Conservation (phyloP, 2,113 vertebrate genomes). For the Leptocoma aspasia region DNA sequence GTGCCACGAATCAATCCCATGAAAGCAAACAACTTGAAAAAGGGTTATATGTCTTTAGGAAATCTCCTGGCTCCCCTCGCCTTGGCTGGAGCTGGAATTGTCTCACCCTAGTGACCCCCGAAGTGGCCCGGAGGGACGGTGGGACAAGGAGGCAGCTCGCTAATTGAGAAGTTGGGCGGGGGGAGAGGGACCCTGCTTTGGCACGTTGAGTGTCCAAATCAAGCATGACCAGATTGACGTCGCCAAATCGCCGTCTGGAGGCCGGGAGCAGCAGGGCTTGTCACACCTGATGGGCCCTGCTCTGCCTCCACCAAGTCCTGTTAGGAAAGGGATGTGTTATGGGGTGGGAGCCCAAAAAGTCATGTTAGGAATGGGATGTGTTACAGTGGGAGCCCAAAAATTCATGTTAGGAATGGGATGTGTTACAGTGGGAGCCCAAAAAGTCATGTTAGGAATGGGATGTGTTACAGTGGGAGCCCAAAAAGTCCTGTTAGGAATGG, state of each 20-base stretch:
- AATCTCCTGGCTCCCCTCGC: slow-evolving; percentile 23
- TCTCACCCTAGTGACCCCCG: slow-evolving; percentile 70
- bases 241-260: slow-evolving; percentile 83
- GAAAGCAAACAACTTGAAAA: slow-evolving; percentile 75
- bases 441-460: slow-evolving; percentile 76
- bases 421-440: slow-evolving; percentile 47
- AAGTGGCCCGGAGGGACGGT: slow-evolving; percentile 62
- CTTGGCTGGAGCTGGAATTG: slow-evolving; percentile 49
- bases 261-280: slow-evolving; percentile 76
- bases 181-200: slow-evolving; percentile 75
- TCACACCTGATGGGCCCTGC: slow-evolving; percentile 75
- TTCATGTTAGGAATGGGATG: slow-evolving; percentile 78
- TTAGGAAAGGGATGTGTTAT: slow-evolving; percentile 76
- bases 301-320: slow-evolving; percentile 79
- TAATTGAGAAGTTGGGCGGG: slow-evolving; percentile 87
- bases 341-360: slow-evolving; percentile 53
- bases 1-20: slow-evolving; percentile 72
- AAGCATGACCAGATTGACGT: slow-evolving; percentile 83
- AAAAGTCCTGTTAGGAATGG: slow-evolving; percentile 76
- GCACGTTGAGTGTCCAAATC: slow-evolving; percentile 77
- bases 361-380: slow-evolving; percentile 74
- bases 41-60: slow-evolving; percentile 56
- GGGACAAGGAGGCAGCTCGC: slow-evolving; percentile 83
- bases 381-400: too few relatives aligned
- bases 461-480: slow-evolving; percentile 60